These are phyloP conservation scores for Melanostoma mellinum DNA, from an alignment of 2,888 invertebrate genomes.

Conservation along the genomic window DNA sequence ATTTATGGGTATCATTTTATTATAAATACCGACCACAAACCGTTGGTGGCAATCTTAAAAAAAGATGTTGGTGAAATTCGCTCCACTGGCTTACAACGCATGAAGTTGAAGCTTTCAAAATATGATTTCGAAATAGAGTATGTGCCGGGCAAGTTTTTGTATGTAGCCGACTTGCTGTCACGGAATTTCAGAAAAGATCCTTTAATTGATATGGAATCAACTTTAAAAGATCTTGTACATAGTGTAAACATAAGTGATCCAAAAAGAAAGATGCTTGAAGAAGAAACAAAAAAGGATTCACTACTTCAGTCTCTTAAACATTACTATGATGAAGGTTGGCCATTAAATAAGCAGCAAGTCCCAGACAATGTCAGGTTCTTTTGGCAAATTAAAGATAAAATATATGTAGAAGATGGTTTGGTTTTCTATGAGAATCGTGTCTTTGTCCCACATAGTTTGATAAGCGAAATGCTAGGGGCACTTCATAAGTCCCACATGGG, in stretches of 20 bases:
- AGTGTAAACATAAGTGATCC: too few species aligned
- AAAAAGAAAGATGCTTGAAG: too few species aligned
- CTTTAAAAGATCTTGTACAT: too few species aligned
- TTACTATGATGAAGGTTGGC: background rate
- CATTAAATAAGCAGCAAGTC: background rate
- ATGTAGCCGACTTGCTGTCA: conserved; percentile 5
- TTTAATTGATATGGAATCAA: too few species aligned
- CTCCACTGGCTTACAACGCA: conserved; percentile 55
- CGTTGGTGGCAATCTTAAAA: conserved; percentile 68
- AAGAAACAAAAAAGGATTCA: too few species aligned
- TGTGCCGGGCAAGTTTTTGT: background rate
- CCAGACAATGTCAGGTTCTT: background rate
- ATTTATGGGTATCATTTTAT: conserved; percentile 13
- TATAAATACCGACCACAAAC: conserved; percentile 21
- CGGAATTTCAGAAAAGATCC: conserved; percentile 9
- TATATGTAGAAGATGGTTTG: background rate
- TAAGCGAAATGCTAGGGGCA: conserved; percentile 3
- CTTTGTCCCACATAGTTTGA: background rate
- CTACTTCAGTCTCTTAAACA: too few species aligned
- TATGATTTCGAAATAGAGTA: conserved; percentile 69
- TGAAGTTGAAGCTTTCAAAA: conserved; percentile 73
- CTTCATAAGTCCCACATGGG: conserved; percentile 29
- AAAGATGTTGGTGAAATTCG: conserved; percentile 38
- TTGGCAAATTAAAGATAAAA: conserved; percentile 4
- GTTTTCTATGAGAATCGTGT: too few species aligned